Percentiles rank a stretch among this genome's conserved stretches.
phyloP scores from a whole-genome alignment of 1,140 invertebrate species.

The Mycetomoellerius zeteki region DNA sequence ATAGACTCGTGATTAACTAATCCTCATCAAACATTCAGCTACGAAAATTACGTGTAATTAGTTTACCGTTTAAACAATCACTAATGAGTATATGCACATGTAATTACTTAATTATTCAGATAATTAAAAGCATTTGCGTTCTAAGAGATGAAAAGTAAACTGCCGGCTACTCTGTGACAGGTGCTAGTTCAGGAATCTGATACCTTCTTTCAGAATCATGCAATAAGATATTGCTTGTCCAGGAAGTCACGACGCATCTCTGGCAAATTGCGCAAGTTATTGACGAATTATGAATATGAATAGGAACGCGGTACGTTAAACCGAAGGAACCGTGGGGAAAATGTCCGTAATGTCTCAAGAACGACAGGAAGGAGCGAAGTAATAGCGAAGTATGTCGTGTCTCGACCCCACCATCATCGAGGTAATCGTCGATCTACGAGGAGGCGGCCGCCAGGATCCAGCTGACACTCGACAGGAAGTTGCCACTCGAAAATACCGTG shows the following conservation, averaged over 20 bases:
- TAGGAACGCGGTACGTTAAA: not conserved
- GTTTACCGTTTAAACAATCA: not conserved
- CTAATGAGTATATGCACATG: not conserved
- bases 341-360: slow-evolving; percentile 33
- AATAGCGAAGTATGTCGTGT: slow-evolving; percentile 48
- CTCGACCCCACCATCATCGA: slow-evolving; percentile 59
- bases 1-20: not conserved
- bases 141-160: not conserved
- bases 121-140: not conserved
- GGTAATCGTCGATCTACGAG: slow-evolving; percentile 59
- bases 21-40: not conserved
- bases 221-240: not conserved
- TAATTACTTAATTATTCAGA: slow-evolving; percentile 1
- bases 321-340: slow-evolving; percentile 4
- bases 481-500: slow-evolving; percentile 72
- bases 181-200: not conserved
- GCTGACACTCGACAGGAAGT: slow-evolving; percentile 69
- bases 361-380: slow-evolving; percentile 43
- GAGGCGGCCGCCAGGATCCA: slow-evolving; percentile 62
- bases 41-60: not conserved
- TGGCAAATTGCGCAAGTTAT: slow-evolving; percentile 7
- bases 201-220: slow-evolving; percentile 8
- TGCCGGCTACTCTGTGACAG: not conserved
- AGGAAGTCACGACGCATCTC: slow-evolving; percentile 4
- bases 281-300: slow-evolving; percentile 56